Evolutionary conservation across 1,140 invertebrate genomes (phyloP).

Genomic region (Papilio glaucus): DNA sequence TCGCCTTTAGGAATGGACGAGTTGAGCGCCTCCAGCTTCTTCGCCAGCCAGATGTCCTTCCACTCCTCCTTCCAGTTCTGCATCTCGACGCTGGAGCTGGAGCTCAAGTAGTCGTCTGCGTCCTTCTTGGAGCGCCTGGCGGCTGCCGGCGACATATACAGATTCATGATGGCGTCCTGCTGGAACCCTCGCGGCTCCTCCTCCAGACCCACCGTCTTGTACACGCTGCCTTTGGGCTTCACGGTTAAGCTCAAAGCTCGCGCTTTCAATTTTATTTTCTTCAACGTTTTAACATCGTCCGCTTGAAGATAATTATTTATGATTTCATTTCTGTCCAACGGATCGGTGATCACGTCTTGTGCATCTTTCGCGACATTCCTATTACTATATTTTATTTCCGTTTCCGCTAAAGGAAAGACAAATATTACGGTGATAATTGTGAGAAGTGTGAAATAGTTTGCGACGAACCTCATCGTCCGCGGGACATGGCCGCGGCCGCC

Average conservation of each 20-base stretch:
- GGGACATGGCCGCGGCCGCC: conserved; percentile 24
- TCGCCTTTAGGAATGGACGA: conserved; percentile 54
- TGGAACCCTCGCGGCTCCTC: conserved; percentile 43
- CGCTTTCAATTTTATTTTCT: conserved; percentile 24
- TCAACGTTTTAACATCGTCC: conserved; percentile 3
- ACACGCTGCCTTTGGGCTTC: neutral
- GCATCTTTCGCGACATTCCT: neutral
- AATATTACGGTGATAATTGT: neutral
- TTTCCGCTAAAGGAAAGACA: neutral
- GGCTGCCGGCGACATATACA: neutral
- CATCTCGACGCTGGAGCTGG: conserved; percentile 57
- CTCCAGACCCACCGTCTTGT: neutral
- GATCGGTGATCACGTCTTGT: neutral
- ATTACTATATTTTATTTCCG: neutral
- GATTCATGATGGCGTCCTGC: conserved; percentile 49
- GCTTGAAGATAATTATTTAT: conserved; percentile 26
- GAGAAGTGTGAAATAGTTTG: neutral
- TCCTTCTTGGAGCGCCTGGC: neutral
- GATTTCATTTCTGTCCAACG: neutral
- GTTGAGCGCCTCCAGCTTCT: conserved; percentile 69
- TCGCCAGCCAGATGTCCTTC: conserved; percentile 62
- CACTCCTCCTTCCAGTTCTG: conserved; percentile 67
- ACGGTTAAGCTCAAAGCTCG: conserved; percentile 1
- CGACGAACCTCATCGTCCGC: neutral
- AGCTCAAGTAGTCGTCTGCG: conserved; percentile 33